Conservation (phyloP, 2,888 invertebrate species). For the Metellina segmentata region DNA sequence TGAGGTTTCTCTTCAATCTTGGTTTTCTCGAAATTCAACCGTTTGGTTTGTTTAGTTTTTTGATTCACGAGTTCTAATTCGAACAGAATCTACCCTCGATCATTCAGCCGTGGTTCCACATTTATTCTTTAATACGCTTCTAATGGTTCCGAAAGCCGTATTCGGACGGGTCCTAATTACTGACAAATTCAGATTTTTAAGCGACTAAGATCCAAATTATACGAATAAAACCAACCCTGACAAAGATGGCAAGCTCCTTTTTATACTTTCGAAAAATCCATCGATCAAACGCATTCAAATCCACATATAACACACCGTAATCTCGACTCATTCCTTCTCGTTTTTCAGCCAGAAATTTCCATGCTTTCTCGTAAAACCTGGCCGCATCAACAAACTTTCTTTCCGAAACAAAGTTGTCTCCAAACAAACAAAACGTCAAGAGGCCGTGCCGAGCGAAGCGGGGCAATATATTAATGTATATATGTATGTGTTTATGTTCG, state of each 20-base stretch:
- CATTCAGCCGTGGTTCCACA: background rate
- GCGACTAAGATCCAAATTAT: background rate
- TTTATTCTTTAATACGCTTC: background rate
- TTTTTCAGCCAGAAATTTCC: background rate
- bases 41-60: too few relatives aligned
- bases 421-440: conserved; percentile 24
- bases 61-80: too few relatives aligned
- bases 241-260: background rate
- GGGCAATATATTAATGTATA: conserved; percentile 39
- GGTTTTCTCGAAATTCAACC: too few relatives aligned
- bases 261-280: background rate
- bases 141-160: background rate
- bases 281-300: background rate
- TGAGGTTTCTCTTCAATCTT: too few relatives aligned
- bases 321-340: background rate
- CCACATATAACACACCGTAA: background rate
- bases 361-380: background rate
- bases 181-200: background rate
- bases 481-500: conserved; percentile 7
- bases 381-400: background rate
- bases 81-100: too few relatives aligned
- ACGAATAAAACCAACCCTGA: background rate
- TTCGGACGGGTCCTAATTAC: background rate
- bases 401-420: conserved; percentile 28
- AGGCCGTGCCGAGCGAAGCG: conserved; percentile 2